Percentiles rank a stretch among this genome's conserved stretches.
phyloP scores from a whole-genome alignment of 2,888 invertebrate species.

The Agrochola macilenta region DNA sequence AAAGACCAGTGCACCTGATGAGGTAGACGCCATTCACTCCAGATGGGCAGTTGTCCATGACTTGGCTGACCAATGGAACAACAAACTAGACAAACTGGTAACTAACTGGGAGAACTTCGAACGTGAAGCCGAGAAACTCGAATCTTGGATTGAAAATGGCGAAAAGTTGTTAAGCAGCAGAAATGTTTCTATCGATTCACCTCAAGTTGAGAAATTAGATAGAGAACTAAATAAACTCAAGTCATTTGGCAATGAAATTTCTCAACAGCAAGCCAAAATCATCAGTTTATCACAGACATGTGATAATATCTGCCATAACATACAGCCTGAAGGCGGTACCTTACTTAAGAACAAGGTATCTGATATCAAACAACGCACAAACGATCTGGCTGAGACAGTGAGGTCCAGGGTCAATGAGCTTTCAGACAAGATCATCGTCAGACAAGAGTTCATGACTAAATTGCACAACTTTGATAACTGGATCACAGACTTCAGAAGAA shows the following conservation, averaged over 20 bases:
- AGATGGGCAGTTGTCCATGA: slow-evolving; percentile 96
- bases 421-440: slow-evolving; percentile 94
- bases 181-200: slow-evolving; percentile 92
- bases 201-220: slow-evolving; percentile 94
- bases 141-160: slow-evolving; percentile 94
- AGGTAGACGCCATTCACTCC: slow-evolving; percentile 95
- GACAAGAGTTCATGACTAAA: slow-evolving; percentile 96
- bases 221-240: slow-evolving; percentile 94
- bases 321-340: slow-evolving; percentile 94
- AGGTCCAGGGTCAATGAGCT: slow-evolving; percentile 94
- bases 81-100: slow-evolving; percentile 94
- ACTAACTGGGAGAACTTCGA: slow-evolving; percentile 96
- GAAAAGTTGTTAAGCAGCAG: slow-evolving; percentile 91
- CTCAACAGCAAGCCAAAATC: slow-evolving; percentile 95
- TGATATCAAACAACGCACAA: slow-evolving; percentile 93
- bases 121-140: slow-evolving; percentile 93
- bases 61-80: slow-evolving; percentile 94
- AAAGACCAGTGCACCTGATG: slow-evolving; percentile 94
- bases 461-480: slow-evolving; percentile 95
- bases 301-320: slow-evolving; percentile 94
- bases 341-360: slow-evolving; percentile 93
- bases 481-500: slow-evolving; percentile 93
- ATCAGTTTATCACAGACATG: slow-evolving; percentile 94
- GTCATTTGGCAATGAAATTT: slow-evolving; percentile 95
- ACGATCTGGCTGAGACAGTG: slow-evolving; percentile 94